phyloP scores from a whole-genome alignment of 2,888 invertebrate genomes.

The Protophormia terraenovae region DNA sequence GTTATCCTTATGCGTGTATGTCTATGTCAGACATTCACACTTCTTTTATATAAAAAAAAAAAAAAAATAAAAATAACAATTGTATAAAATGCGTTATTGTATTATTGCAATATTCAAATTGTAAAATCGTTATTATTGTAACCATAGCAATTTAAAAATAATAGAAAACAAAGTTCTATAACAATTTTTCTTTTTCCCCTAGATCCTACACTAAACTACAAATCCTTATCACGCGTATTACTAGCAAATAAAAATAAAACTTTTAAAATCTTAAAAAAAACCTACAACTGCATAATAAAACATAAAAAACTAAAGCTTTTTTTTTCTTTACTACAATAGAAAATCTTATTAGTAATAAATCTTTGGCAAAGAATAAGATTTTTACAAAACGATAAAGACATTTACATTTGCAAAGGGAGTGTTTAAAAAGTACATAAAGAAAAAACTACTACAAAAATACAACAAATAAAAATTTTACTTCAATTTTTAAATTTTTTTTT shows the following conservation, averaged over 20 bases:
- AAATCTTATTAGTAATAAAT: slow-evolving; percentile 66
- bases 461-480: not conserved
- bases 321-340: slow-evolving; percentile 4
- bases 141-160: not conserved
- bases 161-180: not conserved
- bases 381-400: slow-evolving; percentile 10
- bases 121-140: slow-evolving; percentile 12
- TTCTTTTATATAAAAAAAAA: too few species aligned
- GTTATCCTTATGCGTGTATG: not conserved
- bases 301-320: not conserved
- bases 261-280: not conserved
- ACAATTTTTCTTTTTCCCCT: not conserved
- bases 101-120: not conserved
- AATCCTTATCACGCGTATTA: not conserved
- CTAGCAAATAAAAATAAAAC: not conserved
- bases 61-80: not conserved
- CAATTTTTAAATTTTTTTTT: slow-evolving; percentile 14
- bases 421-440: too few species aligned
- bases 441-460: too few species aligned
- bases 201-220: too few species aligned
- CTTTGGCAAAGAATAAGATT: slow-evolving; percentile 28
- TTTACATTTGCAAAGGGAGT: not conserved
- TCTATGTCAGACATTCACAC: not conserved
- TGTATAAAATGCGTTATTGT: not conserved
- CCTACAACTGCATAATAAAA: not conserved